Base-by-base conservation (phyloP, 53 echinoderm and acorn worm genomes). In the Apostichopus leukothele region DNA sequence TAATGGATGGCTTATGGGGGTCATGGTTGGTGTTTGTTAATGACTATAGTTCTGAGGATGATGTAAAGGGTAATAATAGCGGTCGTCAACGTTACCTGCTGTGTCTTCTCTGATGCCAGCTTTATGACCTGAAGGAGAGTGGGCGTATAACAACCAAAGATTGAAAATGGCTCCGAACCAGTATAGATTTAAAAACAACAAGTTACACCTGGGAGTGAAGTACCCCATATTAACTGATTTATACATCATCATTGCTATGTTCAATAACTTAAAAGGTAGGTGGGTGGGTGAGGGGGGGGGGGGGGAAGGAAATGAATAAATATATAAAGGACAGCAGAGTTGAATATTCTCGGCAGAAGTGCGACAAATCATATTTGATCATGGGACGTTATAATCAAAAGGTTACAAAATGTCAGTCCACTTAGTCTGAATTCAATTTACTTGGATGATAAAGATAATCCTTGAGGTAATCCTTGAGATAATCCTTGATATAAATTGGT, bases 1-100 rank as follows among this genome's bases (percentile, higher is more conserved):
- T 71, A 71, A 71, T 71, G 71, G 71, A 71, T 71, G 18, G 71
- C 71, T 71, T 71, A 71, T 63, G 63, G 11, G 13, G 71, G 71
- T 71, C 71, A n/a, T 71, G 71, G 71, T 71, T 71, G 18, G 6
- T 6, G 6, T 6, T 6, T 71, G 71, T 18, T 71, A 71, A 71
- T 71, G 71, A 71, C 71, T 71, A 71, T 39, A 71, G 13, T 71
- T 16, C 71, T 71, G 71, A 71, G 71, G 39, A 39, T 39, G 39
- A 39, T 39, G 39, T 39, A 39, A 39, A 39, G 39, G 16, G 18
- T 71, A n/a, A 71, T 71, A 16, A 71, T 71, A 6, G 18, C 16
- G 6, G 14, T 14, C 13, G 71, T n/a, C 71, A 71, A 71, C 71
- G 5, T 71, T 71, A 71, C 71, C 71, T 71, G 71, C n/a, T 0